Conservation (phyloP, 2,888 invertebrate species). For the Tricholauxania praeusta region DNA sequence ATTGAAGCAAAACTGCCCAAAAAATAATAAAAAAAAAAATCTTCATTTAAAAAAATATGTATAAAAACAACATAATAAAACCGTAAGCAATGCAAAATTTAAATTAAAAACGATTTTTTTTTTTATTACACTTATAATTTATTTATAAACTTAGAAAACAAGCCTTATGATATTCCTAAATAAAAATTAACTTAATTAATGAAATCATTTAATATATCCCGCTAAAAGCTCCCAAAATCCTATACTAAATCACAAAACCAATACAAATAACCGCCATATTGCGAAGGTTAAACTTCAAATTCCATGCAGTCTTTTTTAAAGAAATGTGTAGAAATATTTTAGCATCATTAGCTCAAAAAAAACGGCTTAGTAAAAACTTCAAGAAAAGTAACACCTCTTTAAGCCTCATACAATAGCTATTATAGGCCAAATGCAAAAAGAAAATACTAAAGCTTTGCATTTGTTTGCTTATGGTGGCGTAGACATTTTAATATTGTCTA, state of each 20-base stretch:
- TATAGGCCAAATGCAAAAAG: conserved; percentile 23
- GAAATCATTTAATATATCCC: background rate
- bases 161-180: background rate
- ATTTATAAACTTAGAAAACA: background rate
- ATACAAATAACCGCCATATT: conserved; percentile 13
- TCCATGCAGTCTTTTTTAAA: background rate
- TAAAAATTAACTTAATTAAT: background rate
- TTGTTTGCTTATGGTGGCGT: conserved; percentile 11
- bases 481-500: conserved; percentile 28
- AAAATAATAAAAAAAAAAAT: background rate
- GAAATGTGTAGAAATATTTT: background rate
- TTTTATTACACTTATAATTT: background rate
- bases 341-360: background rate
- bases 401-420: conserved; percentile 16
- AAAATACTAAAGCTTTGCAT: conserved; percentile 39
- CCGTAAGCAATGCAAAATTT: conserved; percentile 15
- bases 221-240: background rate
- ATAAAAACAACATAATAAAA: background rate
- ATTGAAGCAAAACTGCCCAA: conserved; percentile 33
- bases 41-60: background rate
- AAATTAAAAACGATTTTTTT: background rate
- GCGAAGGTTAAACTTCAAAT: background rate
- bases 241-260: conserved; percentile 22
- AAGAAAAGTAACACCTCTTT: conserved; percentile 20
- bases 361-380: background rate